Percentiles rank a stretch among this genome's conserved stretches.
Evolutionary conservation across 1,140 invertebrate species (phyloP).

Genomic region (Wiebesia pumilae): DNA sequence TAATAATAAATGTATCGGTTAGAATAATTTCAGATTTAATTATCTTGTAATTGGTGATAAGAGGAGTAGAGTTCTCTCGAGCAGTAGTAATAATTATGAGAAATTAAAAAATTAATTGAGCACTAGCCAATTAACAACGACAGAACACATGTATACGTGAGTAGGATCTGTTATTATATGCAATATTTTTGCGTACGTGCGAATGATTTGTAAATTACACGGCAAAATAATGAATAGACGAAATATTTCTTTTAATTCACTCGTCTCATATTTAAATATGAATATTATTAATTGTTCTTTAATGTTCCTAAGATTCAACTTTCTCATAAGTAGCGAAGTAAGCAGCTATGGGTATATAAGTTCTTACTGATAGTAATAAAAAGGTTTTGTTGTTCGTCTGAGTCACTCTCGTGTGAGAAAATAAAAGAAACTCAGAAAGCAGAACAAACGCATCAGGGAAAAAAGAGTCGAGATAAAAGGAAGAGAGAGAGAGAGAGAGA

Average conservation of each 20-base stretch:
- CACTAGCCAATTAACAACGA: neutral
- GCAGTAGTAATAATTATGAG: neutral
- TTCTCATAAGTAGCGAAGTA: neutral
- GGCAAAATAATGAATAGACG: neutral
- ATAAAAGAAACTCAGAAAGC: slow-evolving; percentile 26
- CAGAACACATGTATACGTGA: neutral
- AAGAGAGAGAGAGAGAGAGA: neutral
- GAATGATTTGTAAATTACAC: neutral
- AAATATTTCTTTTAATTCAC: neutral
- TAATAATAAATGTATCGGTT: neutral
- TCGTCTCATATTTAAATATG: neutral
- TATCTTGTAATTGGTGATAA: neutral
- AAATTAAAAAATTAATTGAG: neutral
- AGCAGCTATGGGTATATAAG: neutral
- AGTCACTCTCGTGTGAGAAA: slow-evolving; percentile 17
- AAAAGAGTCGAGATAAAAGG: slow-evolving; percentile 15
- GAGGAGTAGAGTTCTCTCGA: neutral
- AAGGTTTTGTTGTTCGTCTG: slow-evolving; percentile 1
- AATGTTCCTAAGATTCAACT: neutral
- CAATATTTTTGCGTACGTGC: neutral
- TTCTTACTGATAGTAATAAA: slow-evolving; percentile 7
- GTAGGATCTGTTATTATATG: neutral
- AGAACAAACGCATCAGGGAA: slow-evolving; percentile 11
- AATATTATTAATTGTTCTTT: neutral
- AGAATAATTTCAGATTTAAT: neutral